Percentiles rank a stretch among this genome's conserved stretches.
These are phyloP conservation scores for Nysson spinosus DNA, from an alignment of 2,888 invertebrate species.

Conservation along the genomic window DNA sequence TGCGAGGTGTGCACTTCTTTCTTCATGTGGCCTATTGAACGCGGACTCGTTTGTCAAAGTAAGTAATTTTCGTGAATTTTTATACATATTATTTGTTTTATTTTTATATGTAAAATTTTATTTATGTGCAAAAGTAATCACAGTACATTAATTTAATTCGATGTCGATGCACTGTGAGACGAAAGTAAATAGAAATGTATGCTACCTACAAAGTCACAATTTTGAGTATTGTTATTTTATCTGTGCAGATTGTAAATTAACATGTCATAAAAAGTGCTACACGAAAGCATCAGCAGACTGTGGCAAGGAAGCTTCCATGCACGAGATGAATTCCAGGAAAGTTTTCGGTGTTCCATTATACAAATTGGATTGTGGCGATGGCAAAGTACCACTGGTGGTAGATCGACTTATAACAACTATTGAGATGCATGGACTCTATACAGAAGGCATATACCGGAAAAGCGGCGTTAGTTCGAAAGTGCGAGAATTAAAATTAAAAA, in stretches of 20 bases:
- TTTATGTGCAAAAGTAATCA: background rate
- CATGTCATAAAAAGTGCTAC: slow-evolving; percentile 96
- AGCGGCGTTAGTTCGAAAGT: slow-evolving; percentile 92
- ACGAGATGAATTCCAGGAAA: slow-evolving; percentile 79
- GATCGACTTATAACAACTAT: slow-evolving; percentile 93
- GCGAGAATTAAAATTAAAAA: slow-evolving; percentile 85
- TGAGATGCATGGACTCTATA: slow-evolving; percentile 94
- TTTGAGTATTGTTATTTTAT: slow-evolving; percentile 59
- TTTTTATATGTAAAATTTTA: background rate
- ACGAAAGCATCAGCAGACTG: slow-evolving; percentile 83
- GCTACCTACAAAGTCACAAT: too few relatives aligned
- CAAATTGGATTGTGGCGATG: slow-evolving; percentile 85
- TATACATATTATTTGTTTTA: background rate
- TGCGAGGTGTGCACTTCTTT: slow-evolving; percentile 96
- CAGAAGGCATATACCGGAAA: slow-evolving; percentile 95
- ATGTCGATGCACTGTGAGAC: background rate
- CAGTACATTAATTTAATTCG: background rate
- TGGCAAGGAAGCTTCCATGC: slow-evolving; percentile 78
- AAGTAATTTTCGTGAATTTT: slow-evolving; percentile 72
- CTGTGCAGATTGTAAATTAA: slow-evolving; percentile 87
- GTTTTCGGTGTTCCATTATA: slow-evolving; percentile 91
- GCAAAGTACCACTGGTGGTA: slow-evolving; percentile 91
- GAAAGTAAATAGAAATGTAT: too few relatives aligned
- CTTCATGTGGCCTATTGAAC: slow-evolving; percentile 97
- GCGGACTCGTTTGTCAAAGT: slow-evolving; percentile 87